Base-by-base conservation (phyloP, 2,888 invertebrate genomes). In the Drosophila bunnanda region DNA sequence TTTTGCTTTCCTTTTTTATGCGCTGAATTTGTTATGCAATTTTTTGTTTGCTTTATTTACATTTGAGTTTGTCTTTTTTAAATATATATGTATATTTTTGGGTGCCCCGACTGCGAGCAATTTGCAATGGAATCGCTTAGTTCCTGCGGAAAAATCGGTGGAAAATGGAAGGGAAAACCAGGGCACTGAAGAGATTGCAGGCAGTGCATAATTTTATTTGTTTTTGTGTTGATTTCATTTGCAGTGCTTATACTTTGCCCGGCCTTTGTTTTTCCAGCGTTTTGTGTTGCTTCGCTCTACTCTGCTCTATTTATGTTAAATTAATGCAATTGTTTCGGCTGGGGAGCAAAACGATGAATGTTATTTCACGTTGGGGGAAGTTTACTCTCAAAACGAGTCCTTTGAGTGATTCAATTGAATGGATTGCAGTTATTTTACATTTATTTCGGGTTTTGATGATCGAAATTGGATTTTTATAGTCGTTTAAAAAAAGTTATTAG, bases 311-410 rank as follows among this genome's bases (percentile, higher is more conserved):
- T 79, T 70, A 83, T 86, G 74, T 54, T 61, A 77, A 83, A 78
- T 80, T 75, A 80, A 80, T 83, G 69, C 83, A 75, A 78, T 80
- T 82, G 68, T 83, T 72, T 77, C 55, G 70, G 41, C 61, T 66
- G 28, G 38, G 65, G 39, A 46, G 12, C 20, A 22, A 28, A 43
- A 38, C 36, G 34, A 41, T 44, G 17, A 69, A 60, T 39, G 30
- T 59, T 69, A 20, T 52, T 46, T 8, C 7, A 25, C 41, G 61
- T 54, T 50, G 32, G 48, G 36, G 13, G 13, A 61, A 41, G 9
- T 32, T 15, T 20, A 8, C 22, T 39, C 55, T 43, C 36, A 39
- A 55, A 73, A 44, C 59, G 65, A 41, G 53, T 43, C 59, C 54
- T 62, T 77, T 77, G 62, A 54, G 56, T 60, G 65, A 76, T 75